Conservation (phyloP, 2,113 vertebrate species). For the Paradisaea rubra region DNA sequence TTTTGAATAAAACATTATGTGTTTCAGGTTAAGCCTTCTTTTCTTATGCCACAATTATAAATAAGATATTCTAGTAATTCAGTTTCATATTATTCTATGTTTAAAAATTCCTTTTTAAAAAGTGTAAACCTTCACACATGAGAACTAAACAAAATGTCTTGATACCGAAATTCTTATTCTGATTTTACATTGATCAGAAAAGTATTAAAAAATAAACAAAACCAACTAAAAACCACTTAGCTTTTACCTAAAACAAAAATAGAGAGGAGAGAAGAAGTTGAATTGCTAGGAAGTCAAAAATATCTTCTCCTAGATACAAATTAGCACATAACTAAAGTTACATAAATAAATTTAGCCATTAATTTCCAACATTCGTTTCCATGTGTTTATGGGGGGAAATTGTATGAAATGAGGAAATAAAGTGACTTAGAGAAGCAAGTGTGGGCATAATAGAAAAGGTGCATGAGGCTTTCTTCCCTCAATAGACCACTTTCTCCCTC, state of each 20-base stretch:
- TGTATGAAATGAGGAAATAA: neutral
- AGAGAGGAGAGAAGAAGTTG: neutral
- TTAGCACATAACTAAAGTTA: neutral
- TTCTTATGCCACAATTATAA: neutral
- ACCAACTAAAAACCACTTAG: neutral
- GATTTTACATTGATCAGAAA: neutral
- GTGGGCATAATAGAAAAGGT: neutral
- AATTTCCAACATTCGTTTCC: neutral
- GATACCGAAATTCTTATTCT: neutral
- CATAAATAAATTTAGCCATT: neutral
- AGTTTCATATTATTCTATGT: neutral
- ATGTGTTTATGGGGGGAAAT: neutral
- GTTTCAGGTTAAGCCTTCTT: neutral
- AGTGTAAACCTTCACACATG: neutral
- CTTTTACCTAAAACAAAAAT: neutral
- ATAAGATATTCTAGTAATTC: neutral
- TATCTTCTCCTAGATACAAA: neutral
- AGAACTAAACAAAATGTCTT: neutral
- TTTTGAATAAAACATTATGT: neutral
- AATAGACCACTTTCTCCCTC: neutral
- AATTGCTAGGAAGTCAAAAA: neutral
- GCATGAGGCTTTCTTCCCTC: neutral
- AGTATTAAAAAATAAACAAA: neutral
- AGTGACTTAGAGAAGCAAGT: neutral
- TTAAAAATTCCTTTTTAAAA: neutral